Percentiles rank a stretch among this genome's conserved stretches.
Conservation (phyloP, 2,797 vertebrate genomes). For the Squalus acanthias region DNA sequence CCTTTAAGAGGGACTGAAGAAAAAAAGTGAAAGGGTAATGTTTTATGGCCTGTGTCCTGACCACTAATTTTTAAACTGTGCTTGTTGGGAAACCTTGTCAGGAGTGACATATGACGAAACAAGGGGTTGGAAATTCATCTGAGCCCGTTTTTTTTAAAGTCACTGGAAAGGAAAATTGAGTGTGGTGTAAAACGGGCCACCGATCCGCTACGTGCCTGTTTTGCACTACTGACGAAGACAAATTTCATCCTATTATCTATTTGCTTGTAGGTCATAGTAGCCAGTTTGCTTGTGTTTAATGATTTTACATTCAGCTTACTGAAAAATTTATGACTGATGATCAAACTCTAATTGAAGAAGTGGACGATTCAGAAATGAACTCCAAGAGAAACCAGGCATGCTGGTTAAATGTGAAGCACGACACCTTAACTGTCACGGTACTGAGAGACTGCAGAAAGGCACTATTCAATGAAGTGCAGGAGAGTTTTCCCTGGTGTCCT, state of each 20-base stretch:
- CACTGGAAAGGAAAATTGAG: not conserved
- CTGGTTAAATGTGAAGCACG: constrained; percentile 9
- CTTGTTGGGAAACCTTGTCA: not conserved
- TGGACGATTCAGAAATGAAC: not conserved
- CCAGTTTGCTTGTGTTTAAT: not conserved
- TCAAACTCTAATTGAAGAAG: not conserved
- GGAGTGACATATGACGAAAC: not conserved
- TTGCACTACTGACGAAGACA: not conserved
- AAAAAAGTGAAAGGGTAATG: not conserved
- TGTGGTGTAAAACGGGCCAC: not conserved
- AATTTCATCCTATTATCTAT: not conserved
- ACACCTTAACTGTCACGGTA: not conserved
- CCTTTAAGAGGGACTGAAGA: not conserved
- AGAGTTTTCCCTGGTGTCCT: not conserved
- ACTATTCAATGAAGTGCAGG: not conserved
- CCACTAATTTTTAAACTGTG: not conserved
- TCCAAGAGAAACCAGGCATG: not conserved
- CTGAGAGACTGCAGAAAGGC: constrained; percentile 37
- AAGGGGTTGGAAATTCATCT: not conserved
- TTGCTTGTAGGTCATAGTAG: not conserved
- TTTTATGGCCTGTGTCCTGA: not conserved
- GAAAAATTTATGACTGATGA: not conserved
- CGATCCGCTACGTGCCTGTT: not conserved
- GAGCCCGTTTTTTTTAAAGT: not conserved
- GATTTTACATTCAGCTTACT: not conserved